Base-by-base conservation (phyloP, 2,888 invertebrate genomes). In the Phyto melanocephala region DNA sequence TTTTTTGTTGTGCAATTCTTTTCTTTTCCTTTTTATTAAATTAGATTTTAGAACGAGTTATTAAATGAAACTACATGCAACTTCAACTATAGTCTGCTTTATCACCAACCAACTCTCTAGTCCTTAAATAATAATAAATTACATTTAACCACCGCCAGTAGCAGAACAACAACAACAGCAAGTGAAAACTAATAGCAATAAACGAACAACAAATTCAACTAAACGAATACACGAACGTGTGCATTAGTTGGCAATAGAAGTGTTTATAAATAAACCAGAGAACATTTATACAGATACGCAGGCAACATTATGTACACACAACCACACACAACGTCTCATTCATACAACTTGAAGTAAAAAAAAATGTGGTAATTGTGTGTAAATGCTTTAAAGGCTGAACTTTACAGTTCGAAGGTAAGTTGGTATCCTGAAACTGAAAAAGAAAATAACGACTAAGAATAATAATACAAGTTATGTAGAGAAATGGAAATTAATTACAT, bases 31-130 rank as follows among this genome's bases (percentile, higher is more conserved):
- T 54, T 52, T 24, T 81, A 20, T 50, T 62, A 28, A 28, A 80
- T 15, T 75, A 86, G 86, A 83, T 86, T 75, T 71, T 86, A 80
- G 85, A 85, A 68, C 85, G 86, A 72, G 85, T 85, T 72, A 84
- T 85, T 71, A 86, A 86, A 84, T 86, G 86, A 86, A 85, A 83
- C 80, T 82, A 72, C 62, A 42, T 33, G 62, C 54, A 67, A 58
- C 28, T 17, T 35, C 33, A 67, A 47, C 60, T 67, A 74, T 56
- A 83, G 77, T 80, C 81, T 60, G 63, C 74, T 83, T 81, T 70
- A 70, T 71, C 74, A 79, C 42, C 54, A 70, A 10, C 20, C 20
- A 37, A 11, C 1, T 33, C 35, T 52, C 37, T 83, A 82, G 75
- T 76, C 63, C 67, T 75, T 70, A 60, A 70, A 70, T 63, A 77